Evolutionary conservation across 1,140 invertebrate species (phyloP).

Genomic region (Brachionus asplanchnoidis): DNA sequence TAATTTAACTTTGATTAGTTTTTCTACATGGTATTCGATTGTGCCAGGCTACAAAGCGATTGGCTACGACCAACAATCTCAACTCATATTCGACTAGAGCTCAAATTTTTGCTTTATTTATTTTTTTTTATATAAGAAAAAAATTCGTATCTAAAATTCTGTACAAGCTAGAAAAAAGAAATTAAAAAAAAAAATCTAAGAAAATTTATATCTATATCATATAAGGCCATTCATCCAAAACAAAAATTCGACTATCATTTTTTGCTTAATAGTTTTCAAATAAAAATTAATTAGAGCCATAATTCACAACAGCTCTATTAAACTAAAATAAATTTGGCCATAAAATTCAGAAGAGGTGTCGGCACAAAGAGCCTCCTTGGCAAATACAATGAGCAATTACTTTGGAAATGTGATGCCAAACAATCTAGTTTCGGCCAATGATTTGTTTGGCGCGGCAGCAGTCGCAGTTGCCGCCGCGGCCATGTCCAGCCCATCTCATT

Average conservation of each 20-base stretch:
- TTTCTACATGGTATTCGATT: not conserved
- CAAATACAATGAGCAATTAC: slow-evolving; percentile 22
- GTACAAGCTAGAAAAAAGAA: not conserved
- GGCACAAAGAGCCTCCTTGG: not conserved
- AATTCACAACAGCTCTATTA: slow-evolving; percentile 3
- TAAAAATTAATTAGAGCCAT: slow-evolving; percentile 15
- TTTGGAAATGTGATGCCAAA: slow-evolving; percentile 41
- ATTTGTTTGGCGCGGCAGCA: slow-evolving; percentile 36
- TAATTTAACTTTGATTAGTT: slow-evolving; percentile 29
- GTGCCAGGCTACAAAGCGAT: not conserved
- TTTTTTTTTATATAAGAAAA: not conserved
- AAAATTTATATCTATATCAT: not conserved
- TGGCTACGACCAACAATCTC: not conserved
- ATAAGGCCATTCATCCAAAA: not conserved
- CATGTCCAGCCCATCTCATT: slow-evolving; percentile 1
- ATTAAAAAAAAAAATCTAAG: not conserved
- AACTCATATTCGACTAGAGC: not conserved
- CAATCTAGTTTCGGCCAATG: slow-evolving; percentile 36
- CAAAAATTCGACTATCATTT: slow-evolving; percentile 1
- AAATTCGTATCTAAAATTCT: not conserved
- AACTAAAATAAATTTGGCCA: not conserved
- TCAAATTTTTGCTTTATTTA: not conserved
- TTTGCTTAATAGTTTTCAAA: not conserved
- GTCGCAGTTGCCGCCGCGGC: slow-evolving; percentile 19
- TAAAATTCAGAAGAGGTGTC: not conserved